Evolutionary conservation across 2,113 vertebrate genomes (phyloP).

Genomic region (Apteryx owenii): DNA sequence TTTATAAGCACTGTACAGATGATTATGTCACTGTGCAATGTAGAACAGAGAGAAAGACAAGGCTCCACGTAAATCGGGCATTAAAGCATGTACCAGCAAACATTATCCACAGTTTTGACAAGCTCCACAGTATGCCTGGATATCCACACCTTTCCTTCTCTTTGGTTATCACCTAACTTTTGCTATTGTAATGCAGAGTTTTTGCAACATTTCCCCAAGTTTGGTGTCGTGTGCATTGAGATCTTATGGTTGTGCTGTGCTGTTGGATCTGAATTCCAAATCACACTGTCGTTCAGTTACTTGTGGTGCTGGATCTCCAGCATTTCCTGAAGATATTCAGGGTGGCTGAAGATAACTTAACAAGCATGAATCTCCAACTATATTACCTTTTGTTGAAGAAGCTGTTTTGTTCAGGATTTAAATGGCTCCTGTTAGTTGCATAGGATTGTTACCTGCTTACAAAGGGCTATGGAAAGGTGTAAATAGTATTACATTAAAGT

Average conservation of each 20-base stretch:
- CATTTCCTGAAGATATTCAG: not conserved
- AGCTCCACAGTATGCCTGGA: not conserved
- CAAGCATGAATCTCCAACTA: not conserved
- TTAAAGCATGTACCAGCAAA: not conserved
- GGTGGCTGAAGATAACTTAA: not conserved
- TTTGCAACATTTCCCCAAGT: not conserved
- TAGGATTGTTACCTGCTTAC: not conserved
- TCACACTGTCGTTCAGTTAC: rapidly evolving
- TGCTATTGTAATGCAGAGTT: not conserved
- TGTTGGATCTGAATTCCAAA: not conserved
- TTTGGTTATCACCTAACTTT: not conserved
- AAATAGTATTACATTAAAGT: no score
- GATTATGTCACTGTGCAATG: not conserved
- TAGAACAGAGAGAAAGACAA: not conserved
- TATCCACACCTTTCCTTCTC: not conserved
- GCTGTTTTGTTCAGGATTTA: not conserved
- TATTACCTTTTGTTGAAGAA: not conserved
- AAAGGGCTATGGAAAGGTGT: not conserved
- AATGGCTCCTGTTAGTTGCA: rapidly evolving
- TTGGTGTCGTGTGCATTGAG: not conserved
- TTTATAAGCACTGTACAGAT: not conserved
- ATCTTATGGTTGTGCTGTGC: not conserved
- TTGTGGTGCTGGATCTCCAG: not conserved
- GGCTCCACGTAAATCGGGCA: not conserved
- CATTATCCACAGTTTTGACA: not conserved